Evolutionary conservation across 2,797 vertebrate genomes (phyloP), one percentile per base, ranked within the genome.

Genomic region (Sitta carolinensis): DNA sequence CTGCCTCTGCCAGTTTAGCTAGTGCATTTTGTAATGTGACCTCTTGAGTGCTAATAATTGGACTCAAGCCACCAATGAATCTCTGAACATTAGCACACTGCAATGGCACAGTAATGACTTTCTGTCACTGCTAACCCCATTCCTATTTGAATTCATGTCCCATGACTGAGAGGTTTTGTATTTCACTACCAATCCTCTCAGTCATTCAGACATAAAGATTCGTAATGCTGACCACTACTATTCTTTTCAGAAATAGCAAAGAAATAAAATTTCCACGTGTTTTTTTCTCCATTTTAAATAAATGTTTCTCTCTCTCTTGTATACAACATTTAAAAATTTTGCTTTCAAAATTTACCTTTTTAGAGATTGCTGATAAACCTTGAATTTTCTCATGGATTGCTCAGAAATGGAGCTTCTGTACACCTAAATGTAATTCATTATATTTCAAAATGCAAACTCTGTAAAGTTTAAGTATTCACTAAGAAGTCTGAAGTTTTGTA

Each of bases 91-190:
- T 87, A 88, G 40, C 52, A 68, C 54, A 64, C 70, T 84, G 70
- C 82, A 86, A 67, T 61, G 77, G 85, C 74, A 85, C 4, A 9
- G 52, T 84, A 96, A 95, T 86, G 94, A 81, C 74, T 96, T 94
- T 93, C 91, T 94, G 88, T 87, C 90, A 72, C 88, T 91, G 78
- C 70, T 91, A 82, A 82, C 84, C 52, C 69, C 34, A 36, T 72
- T 91, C n/a, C 58, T 79, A 68, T 82, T 59, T 74, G 70, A 92
- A 94, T 88, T 87, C 67, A 75, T 84, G 82, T 83, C 73, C 73
- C 40, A 32, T 67, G 93, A 88, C 50, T 69, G 81, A 81, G 61
- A 89, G 36, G n/a, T 79, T 91, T 89, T 78, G 42, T 79, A 62
- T 89, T 66, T 92, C 80, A 50, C 64, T 74, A 52, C 62, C 67